Conservation (phyloP, 2,888 invertebrate species). For the Leptinotarsa haldemani region DNA sequence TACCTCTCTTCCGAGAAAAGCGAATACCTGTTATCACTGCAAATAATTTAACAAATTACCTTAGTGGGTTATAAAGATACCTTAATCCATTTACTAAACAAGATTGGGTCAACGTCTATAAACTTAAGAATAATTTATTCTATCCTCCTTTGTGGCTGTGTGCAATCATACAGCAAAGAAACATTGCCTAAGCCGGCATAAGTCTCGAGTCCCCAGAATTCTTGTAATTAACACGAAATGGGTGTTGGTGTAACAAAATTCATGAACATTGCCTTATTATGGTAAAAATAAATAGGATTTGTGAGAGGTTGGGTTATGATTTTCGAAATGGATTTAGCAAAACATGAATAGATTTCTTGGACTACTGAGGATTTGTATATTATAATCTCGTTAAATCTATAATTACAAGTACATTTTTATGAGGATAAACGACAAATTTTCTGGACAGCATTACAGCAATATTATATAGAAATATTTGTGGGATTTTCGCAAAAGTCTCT, state of each 20-base stretch:
- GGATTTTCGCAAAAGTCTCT: too few species aligned
- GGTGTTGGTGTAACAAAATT: conserved; percentile 8
- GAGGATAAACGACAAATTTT: background rate
- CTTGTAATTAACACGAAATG: background rate
- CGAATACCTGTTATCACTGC: background rate
- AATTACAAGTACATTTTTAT: background rate
- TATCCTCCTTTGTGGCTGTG: conserved; percentile 3
- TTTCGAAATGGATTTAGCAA: background rate
- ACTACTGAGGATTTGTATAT: background rate
- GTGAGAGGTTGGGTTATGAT: background rate
- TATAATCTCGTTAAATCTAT: background rate
- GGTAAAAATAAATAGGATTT: conserved; percentile 17
- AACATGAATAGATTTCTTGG: background rate
- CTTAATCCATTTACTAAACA: conserved; percentile 14
- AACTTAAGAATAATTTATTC: background rate
- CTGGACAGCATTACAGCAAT: background rate
- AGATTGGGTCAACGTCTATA: background rate
- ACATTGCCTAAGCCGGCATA: background rate
- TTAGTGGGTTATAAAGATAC: background rate
- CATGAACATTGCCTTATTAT: conserved; percentile 3
- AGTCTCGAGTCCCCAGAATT: background rate
- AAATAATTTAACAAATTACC: conserved; percentile 1
- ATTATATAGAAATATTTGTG: too few species aligned
- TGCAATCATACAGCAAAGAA: conserved; percentile 4
- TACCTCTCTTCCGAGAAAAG: background rate